These are phyloP conservation scores for Ptychochromis oligacanthus DNA, from an alignment of 2,113 vertebrate species.

Conservation along the genomic window DNA sequence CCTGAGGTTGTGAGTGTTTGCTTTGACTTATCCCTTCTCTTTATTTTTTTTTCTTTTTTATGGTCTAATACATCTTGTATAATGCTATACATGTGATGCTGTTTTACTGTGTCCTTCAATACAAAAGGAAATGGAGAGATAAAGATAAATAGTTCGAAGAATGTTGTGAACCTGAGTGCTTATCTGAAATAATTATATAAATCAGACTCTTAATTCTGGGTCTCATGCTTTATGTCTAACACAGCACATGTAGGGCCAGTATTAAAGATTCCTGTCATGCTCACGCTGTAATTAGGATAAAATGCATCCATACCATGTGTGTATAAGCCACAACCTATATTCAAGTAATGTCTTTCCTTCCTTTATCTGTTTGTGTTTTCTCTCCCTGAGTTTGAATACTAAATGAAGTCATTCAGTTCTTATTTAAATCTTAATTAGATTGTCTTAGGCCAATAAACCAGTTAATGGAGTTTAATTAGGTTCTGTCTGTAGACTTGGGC, in stretches of 20 bases:
- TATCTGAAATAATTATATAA: neutral
- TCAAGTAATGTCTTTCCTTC: neutral
- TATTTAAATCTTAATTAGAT: constrained; percentile 53
- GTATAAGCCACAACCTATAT: neutral
- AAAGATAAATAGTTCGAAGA: neutral
- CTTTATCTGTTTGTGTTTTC: constrained; percentile 26
- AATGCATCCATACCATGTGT: neutral
- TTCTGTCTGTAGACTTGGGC: constrained; percentile 28
- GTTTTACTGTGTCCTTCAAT: neutral
- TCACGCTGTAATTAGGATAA: constrained; percentile 26
- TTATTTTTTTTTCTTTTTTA: neutral
- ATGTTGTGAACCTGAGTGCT: neutral
- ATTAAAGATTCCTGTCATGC: constrained; percentile 16
- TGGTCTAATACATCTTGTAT: neutral
- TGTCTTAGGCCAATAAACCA: constrained; percentile 42
- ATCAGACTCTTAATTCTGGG: neutral
- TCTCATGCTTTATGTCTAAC: too few relatives aligned
- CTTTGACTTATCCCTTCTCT: neutral
- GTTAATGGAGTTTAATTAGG: constrained; percentile 49
- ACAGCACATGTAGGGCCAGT: neutral
- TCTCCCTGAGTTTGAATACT: constrained; percentile 13
- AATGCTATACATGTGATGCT: neutral
- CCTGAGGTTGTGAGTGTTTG: neutral
- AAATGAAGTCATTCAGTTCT: constrained; percentile 35
- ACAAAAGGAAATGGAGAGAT: neutral